Evolutionary conservation across 2,888 invertebrate species (phyloP), one percentile per base, ranked within the genome.

Genomic region (Lasiommata megera): DNA sequence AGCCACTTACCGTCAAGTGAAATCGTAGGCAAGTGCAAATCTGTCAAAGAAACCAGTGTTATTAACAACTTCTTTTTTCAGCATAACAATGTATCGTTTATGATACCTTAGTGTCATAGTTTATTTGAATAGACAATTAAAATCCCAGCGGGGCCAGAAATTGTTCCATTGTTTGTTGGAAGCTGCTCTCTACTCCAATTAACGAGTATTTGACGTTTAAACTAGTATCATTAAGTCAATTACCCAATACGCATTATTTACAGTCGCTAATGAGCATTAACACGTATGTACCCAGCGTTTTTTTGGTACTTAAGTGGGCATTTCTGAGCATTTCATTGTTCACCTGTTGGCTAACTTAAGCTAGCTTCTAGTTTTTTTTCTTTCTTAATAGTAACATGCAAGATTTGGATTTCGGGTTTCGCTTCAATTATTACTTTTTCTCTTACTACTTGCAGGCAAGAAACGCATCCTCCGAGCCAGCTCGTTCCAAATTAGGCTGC

Each of bases 61-160:
- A 16, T 31, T 46, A 41, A 23, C 11, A 16, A 6, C 31, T 9
- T 31, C 14, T 46, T 23, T 46, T 16, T 46, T 16, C 16, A 46
- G 14, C 31, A 16, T 16, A 46, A 46, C 46, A 46, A 46, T 46
- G 46, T 46, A 46, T 6, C 31, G 29, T 46, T 46, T 46, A 46
- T 16, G 46, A 46, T 46, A 46, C 46, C 31, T 16, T 31, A 12
- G 31, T 46, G 16, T 46, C 46, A 43, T 43, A 46, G 46, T 31
- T 31, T 46, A 46, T 31, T 46, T 46, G 46, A 46, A 46, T 46
- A 46, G 46, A 46, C 46, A 31, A 46, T 46, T 31, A 29, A 34
- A 46, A 16, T 31, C 31, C 31, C 46, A 46, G 46, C 11, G 31
- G 31, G 29, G 29, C 46, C 16, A 31, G 31, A 46, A 43, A 43